Base-by-base conservation (phyloP, 2,797 vertebrate species). In the Aldrovandia affinis region DNA sequence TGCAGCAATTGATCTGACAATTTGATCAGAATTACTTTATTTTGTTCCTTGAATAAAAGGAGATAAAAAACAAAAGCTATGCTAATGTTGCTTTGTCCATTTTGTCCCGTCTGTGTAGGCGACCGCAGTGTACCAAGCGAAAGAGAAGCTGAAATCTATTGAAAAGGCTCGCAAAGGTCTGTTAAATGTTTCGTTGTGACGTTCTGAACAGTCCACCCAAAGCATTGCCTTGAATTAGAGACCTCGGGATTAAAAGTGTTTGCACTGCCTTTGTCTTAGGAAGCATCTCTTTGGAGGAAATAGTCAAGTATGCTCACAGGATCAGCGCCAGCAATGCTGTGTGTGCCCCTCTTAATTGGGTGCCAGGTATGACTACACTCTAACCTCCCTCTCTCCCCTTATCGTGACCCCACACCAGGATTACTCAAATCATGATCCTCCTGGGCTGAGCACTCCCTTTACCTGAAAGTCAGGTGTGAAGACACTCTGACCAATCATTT, bases 251-350 rank as follows among this genome's bases (percentile, higher is more conserved):
- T 57, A 30, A 63, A 33, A 44, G 28, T 28, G 3, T 44, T 44
- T 59, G 33, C 36, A 44, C 36, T 70, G 14, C 36, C 52, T 44
- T 85, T 55, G 80, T 81, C 33, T 84, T 87, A 99, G 98, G 98
- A 87, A 97, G 97, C 42, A 95, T 99, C 89, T 99, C 97, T 0
- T 99, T 98, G 47, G 98, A 99, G 90, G 98, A 99, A 91, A 97
- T 99, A 92, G 99, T 99, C 86, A 99, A 99, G 88, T 99, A 99
- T 0, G 98, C 98, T 59, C 98, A 99, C 86, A 95, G 98, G 84
- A 99, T 99, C 91, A 99, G 98, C 85, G 98, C 98, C 88, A 99
- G 98, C 84, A 99, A 99, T 87, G 98, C 98, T 0, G 98, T 99
- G 75, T 99, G 98, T 83, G 98, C 98, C 18, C 98, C 98, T 36